These are phyloP conservation scores for Stegostoma tigrinum DNA, from an alignment of 2,113 vertebrate genomes.

Conservation along the genomic window DNA sequence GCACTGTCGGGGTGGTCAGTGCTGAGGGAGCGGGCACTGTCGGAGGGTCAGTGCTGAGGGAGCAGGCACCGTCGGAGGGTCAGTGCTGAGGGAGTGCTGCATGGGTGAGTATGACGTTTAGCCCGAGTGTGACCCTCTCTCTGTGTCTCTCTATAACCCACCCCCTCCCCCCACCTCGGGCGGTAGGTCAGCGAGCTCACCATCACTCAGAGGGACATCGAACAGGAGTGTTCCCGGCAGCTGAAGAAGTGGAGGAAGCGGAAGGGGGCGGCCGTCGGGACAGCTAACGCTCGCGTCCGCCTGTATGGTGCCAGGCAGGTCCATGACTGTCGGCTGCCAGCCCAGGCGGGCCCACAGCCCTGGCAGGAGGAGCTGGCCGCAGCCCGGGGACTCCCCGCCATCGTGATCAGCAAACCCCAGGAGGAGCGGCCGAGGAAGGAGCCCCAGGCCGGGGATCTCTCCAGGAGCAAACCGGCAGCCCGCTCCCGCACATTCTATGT, in stretches of 20 bases:
- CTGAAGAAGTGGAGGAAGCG: slow-evolving; percentile 46
- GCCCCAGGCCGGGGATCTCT: slow-evolving; percentile 45
- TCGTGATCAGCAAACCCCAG: slow-evolving; percentile 47
- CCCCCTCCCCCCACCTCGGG: not conserved
- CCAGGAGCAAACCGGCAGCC: slow-evolving; percentile 62
- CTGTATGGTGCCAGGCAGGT: not conserved
- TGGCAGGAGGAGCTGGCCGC: too few species aligned
- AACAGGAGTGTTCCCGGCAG: slow-evolving; percentile 41
- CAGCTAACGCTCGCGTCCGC: not conserved
- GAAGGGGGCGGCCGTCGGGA: slow-evolving; percentile 25
- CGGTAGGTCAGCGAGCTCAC: slow-evolving; percentile 48
- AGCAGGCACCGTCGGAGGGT: too few species aligned
- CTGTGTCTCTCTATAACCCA: not conserved
- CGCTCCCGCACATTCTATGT: slow-evolving; percentile 67
- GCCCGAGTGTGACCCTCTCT: too few species aligned
- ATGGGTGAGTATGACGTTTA: too few species aligned
- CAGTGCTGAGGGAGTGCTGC: too few species aligned
- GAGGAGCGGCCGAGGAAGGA: slow-evolving; percentile 53
- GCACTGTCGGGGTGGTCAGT: too few species aligned
- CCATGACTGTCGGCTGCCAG: rapidly evolving
- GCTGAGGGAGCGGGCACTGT: too few species aligned
- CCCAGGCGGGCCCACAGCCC: too few species aligned
- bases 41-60: too few species aligned
- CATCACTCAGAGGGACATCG: slow-evolving; percentile 41
- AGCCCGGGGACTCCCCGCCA: not conserved